Percentiles rank a stretch among this genome's conserved stretches.
Conservation (phyloP, 2,888 invertebrate genomes). For the Scaptomyza tumidula region DNA sequence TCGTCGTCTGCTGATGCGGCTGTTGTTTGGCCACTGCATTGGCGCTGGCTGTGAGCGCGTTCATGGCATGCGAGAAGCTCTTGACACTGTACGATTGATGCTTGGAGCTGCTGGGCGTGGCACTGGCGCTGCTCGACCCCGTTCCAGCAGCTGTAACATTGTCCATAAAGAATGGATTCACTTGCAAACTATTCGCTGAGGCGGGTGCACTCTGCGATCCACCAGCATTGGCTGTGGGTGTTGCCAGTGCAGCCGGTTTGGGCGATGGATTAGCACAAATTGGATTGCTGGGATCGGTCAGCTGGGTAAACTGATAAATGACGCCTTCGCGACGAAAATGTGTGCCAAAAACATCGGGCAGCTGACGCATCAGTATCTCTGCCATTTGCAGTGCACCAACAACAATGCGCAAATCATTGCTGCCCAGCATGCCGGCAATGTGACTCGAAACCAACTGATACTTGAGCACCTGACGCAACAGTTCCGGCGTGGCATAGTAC, state of each 20-base stretch:
- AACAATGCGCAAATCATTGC: conserved; percentile 97
- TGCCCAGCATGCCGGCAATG: conserved; percentile 99
- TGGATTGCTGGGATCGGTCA: conserved; percentile 89
- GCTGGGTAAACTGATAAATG: conserved; percentile 92
- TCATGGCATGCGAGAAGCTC: conserved; percentile 82
- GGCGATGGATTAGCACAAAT: conserved; percentile 86
- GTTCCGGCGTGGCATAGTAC: conserved; percentile 94
- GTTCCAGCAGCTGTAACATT: conserved; percentile 36
- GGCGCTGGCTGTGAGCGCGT: conserved; percentile 76
- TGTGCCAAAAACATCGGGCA: conserved; percentile 97
- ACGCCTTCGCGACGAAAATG: conserved; percentile 99
- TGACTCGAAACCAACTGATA: conserved; percentile 95
- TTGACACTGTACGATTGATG: conserved; percentile 82
- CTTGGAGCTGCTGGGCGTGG: conserved; percentile 81
- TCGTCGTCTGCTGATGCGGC: conserved; percentile 34
- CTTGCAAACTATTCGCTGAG: conserved; percentile 81
- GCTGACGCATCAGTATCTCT: conserved; percentile 97
- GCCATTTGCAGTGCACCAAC: conserved; percentile 99
- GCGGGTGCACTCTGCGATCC: conserved; percentile 82
- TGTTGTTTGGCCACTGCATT: conserved; percentile 61
- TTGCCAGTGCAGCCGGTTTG: conserved; percentile 83
- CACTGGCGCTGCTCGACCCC: conserved; percentile 69
- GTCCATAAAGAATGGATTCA: conserved; percentile 83
- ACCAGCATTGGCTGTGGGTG: conserved; percentile 65
- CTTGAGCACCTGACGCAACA: conserved; percentile 90